A percentile compares a stretch with the other conserved stretches of the same genome.
Conservation (phyloP, 2,113 vertebrate genomes). For the Chrysochloris asiatica region DNA sequence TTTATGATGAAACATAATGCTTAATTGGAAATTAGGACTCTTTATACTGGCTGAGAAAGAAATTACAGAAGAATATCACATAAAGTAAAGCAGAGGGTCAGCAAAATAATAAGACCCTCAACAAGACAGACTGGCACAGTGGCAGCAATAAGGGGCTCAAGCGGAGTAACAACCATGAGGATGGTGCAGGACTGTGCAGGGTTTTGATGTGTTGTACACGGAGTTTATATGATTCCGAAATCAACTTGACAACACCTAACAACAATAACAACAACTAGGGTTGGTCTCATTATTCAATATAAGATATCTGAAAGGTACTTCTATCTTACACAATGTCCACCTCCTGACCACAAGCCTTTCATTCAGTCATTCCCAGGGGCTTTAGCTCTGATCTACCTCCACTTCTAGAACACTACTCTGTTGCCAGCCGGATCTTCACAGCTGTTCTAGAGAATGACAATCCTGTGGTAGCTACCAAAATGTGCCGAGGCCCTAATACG, state of each 20-base stretch:
- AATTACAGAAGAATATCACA: neutral
- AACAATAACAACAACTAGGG: too few relatives aligned
- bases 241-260: too few relatives aligned
- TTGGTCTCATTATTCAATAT: constrained; percentile 14
- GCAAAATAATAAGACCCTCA: too few relatives aligned
- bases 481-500: neutral
- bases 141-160: too few relatives aligned
- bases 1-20: neutral
- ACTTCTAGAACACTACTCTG: neutral
- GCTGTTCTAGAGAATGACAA: neutral
- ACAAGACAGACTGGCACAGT: too few relatives aligned
- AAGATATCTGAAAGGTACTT: neutral
- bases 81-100: too few relatives aligned
- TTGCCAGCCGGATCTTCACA: neutral
- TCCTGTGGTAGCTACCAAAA: neutral
- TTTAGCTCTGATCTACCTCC: neutral
- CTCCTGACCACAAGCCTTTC: neutral
- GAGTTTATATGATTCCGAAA: too few relatives aligned
- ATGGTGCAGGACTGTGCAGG: too few relatives aligned
- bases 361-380: neutral
- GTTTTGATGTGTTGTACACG: too few relatives aligned
- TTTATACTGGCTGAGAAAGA: neutral
- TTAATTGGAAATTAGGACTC: too few relatives aligned
- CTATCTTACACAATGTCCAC: neutral
- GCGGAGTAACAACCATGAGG: too few relatives aligned